A percentile compares a stretch with the other conserved stretches of the same genome.
Evolutionary conservation across 2,888 invertebrate species (phyloP).

Genomic region (Phortica okadai): DNA sequence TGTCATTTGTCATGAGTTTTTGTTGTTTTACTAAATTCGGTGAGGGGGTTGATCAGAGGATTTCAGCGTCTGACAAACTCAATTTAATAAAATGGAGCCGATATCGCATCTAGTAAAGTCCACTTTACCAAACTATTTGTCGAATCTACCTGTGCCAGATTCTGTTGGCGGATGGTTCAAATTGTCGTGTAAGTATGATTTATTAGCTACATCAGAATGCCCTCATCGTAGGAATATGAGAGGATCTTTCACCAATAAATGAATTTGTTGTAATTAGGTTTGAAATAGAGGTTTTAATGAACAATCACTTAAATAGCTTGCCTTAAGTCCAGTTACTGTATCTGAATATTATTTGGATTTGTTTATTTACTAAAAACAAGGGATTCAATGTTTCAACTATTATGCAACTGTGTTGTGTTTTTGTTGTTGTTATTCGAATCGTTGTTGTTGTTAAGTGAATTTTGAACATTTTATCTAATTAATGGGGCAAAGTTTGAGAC

Average conservation of each 20-base stretch:
- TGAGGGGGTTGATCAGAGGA: background rate
- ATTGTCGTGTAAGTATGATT: constrained; percentile 83
- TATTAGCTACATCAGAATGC: no score
- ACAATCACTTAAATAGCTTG: no score
- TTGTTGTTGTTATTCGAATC: background rate
- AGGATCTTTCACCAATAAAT: no score
- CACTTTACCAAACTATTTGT: constrained; percentile 89
- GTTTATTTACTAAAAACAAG: background rate
- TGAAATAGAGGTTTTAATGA: no score
- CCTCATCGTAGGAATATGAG: no score
- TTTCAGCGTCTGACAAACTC: background rate
- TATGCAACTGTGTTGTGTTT: background rate
- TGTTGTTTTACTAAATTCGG: constrained; percentile 18
- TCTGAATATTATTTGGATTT: background rate
- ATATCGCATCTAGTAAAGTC: constrained; percentile 87
- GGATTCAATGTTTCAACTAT: background rate
- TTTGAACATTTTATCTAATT: background rate
- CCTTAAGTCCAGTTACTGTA: no score
- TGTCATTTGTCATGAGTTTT: constrained; percentile 42
- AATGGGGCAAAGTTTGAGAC: background rate
- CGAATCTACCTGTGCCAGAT: constrained; percentile 89
- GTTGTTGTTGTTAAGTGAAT: background rate
- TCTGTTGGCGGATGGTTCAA: constrained; percentile 90
- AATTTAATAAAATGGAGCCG: constrained; percentile 81
- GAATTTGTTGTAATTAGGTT: no score